phyloP scores from a whole-genome alignment of 2,888 invertebrate genomes.

The Cosmia trapezina region DNA sequence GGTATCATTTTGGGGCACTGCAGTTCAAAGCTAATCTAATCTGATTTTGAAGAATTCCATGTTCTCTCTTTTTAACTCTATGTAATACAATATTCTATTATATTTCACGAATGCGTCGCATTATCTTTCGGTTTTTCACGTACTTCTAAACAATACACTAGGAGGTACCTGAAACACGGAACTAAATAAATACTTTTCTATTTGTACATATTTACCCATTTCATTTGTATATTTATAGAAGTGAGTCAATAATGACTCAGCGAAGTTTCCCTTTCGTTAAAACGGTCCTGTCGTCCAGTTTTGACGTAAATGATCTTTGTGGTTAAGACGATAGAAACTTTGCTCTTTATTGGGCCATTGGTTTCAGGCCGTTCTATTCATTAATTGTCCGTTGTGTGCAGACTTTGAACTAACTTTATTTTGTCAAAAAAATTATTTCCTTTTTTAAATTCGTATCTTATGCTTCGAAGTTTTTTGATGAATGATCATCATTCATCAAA shows the following conservation, averaged over 20 bases:
- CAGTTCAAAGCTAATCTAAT: conserved; percentile 13
- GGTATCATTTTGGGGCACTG: neutral
- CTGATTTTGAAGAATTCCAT: neutral
- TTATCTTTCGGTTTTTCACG: conserved; percentile 11
- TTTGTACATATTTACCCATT: conserved; percentile 34
- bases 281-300: conserved; percentile 67
- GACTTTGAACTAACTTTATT: conserved; percentile 14
- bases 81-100: neutral
- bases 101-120: neutral
- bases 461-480: no score
- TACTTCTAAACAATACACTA: conserved; percentile 22
- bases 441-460: neutral
- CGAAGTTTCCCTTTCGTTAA: conserved; percentile 68
- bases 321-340: conserved; percentile 60
- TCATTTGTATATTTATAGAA: conserved; percentile 51
- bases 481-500: no score
- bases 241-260: conserved; percentile 76
- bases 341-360: conserved; percentile 50
- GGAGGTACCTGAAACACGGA: conserved; percentile 2
- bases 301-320: conserved; percentile 70
- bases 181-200: conserved; percentile 16
- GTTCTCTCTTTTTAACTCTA: neutral
- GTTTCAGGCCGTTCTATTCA: conserved; percentile 40
- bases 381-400: conserved; percentile 39
- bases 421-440: conserved; percentile 2